A percentile compares a stretch with the other conserved stretches of the same genome.
These are phyloP conservation scores for Piaya cayana DNA, from an alignment of 2,113 vertebrate species.

Conservation along the genomic window DNA sequence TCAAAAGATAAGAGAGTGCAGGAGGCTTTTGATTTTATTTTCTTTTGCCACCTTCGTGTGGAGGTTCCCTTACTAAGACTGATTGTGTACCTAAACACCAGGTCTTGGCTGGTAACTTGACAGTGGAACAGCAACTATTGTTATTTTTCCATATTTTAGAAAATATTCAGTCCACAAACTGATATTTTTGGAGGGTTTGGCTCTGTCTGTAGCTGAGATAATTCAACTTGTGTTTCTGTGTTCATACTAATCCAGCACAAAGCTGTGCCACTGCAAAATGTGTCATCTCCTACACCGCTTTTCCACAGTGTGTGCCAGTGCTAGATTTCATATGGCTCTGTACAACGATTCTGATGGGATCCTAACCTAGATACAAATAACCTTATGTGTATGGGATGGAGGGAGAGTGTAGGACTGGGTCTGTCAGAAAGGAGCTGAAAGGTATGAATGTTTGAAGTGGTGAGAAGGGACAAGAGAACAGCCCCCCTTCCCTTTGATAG, in stretches of 20 bases:
- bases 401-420: neutral
- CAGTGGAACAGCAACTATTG: neutral
- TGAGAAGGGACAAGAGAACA: neutral
- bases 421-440: conserved; percentile 19
- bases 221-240: neutral
- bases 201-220: neutral
- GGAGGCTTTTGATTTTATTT: neutral
- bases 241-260: neutral
- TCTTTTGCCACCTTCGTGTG: neutral
- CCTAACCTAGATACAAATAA: neutral
- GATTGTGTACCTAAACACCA: neutral
- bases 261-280: neutral
- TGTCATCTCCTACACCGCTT: neutral
- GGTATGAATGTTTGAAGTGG: neutral
- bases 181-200: neutral
- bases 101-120: neutral
- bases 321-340: neutral
- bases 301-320: neutral
- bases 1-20: neutral
- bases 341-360: neutral
- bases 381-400: neutral
- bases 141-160: neutral
- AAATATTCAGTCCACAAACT: neutral
- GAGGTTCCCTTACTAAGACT: neutral
- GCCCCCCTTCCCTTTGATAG: neutral